Evolutionary conservation across 64 coral and sea anemone species (phyloP).

Genomic region (Porites australiensis): DNA sequence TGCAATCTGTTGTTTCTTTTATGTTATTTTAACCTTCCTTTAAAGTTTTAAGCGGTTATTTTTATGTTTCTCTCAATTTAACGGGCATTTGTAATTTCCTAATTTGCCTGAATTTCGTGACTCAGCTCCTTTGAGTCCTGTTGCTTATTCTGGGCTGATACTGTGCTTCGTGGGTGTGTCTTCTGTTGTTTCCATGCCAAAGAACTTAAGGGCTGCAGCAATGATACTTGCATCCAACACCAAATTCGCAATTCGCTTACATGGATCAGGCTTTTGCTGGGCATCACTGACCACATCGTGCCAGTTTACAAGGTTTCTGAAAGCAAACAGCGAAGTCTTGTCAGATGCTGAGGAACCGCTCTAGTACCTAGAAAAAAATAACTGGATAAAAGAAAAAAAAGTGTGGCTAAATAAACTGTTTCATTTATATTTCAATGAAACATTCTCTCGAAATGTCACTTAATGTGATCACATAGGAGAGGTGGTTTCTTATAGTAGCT

Average conservation of each 20-base stretch:
- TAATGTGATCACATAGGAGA: constrained; percentile 8
- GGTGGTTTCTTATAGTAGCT: constrained; percentile 8
- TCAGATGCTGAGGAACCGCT: constrained; percentile 31
- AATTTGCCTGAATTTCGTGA: too few species aligned
- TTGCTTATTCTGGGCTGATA: neutral
- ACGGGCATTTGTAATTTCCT: too few species aligned
- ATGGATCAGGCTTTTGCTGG: constrained; percentile 11
- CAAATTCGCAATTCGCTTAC: neutral
- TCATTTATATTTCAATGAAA: too few species aligned
- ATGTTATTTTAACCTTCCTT: too few species aligned
- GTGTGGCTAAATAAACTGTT: too few species aligned
- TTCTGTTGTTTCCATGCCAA: neutral
- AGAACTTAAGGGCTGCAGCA: neutral
- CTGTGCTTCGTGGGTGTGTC: constrained; percentile 51
- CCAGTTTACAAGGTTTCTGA: constrained; percentile 12
- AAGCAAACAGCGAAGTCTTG: constrained; percentile 10
- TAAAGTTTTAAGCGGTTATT: too few species aligned
- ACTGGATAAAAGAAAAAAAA: neutral
- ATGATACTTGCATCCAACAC: neutral
- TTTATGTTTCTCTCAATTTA: too few species aligned
- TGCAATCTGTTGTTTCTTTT: too few species aligned
- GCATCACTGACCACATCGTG: constrained; percentile 5
- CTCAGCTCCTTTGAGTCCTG: neutral
- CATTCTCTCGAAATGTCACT: neutral
- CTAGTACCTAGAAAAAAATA: constrained; percentile 3